Base-by-base conservation (phyloP, 64 coral and sea anemone species). In the Cladopsammia gracilis region DNA sequence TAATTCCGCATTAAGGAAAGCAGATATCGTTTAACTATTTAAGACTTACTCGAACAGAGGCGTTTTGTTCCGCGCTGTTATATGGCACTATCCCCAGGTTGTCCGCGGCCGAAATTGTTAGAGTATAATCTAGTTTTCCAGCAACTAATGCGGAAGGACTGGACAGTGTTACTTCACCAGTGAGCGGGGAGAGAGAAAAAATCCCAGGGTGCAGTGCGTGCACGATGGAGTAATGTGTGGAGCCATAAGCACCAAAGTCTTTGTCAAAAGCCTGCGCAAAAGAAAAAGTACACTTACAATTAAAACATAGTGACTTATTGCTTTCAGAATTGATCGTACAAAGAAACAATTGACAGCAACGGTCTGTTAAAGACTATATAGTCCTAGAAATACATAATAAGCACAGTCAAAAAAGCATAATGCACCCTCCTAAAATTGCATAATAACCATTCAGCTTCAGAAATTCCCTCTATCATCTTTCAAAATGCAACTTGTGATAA, bases 221-320 rank as follows among this genome's bases (percentile, higher is more conserved):
- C 12, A 72, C 70, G 42, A 49, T 67, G 20, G 48, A 85, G 56
- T 92, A 92, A 58, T 16, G 51, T 20, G 85, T 19, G 22, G 79
- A 75, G 20, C 79, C 70, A 70, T 76, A 83, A 18, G 48, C 53
- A 58, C 25, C 64, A 45, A 52, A 74, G 69, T 92, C 90, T 19
- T 85, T 92, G 58, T 92, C 90, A 20, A 85, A 49, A 10, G 90
- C 90, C 90, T 92, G 49, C 23, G 20, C 56, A 24, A 65, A 56
- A 34, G 34, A 34, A 34, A 34, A 34, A 34, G 34, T 34, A 34
- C 34, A 34, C 34, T 34, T 34, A 34, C 34, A 34, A 2, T 34
- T 34, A 34, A 34, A 34, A 34, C 34, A 34, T 1, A 34, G 34
- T 34, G 34, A 34, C 34, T 34, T 34, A 34, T 34, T 34, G 34